Evolutionary conservation across 1,140 invertebrate species (phyloP).

Genomic region (Drosophila gunungcola): DNA sequence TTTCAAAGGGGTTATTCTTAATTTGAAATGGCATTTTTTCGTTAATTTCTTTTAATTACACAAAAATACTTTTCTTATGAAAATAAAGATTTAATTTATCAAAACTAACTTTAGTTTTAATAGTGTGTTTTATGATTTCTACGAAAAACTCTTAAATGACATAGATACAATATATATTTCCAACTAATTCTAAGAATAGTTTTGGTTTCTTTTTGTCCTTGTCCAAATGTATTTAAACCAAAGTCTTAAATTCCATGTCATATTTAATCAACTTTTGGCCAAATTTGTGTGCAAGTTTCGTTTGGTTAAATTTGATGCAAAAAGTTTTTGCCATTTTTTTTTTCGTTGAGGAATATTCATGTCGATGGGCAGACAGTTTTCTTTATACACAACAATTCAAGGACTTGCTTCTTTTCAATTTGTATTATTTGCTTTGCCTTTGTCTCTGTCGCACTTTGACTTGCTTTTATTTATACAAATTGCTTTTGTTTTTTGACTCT

Average conservation of each 20-base stretch:
- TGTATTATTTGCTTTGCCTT: constrained; percentile 44
- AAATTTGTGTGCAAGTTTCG: constrained; percentile 8
- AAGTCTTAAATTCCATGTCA: constrained; percentile 32
- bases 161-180: not conserved
- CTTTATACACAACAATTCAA: constrained; percentile 37
- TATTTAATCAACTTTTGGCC: constrained; percentile 15
- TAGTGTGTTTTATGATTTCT: not conserved
- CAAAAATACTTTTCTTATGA: constrained; percentile 4
- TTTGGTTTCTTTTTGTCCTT: not conserved
- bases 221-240: constrained; percentile 14
- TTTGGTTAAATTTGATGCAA: constrained; percentile 13
- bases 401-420: constrained; percentile 39
- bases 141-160: not conserved
- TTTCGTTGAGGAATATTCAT: constrained; percentile 48
- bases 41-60: not conserved
- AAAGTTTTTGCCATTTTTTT: constrained; percentile 12
- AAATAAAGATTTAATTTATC: not conserved
- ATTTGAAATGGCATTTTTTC: not conserved
- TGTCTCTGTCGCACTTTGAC: constrained; percentile 40
- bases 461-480: constrained; percentile 69
- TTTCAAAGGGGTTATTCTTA: not conserved
- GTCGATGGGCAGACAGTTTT: constrained; percentile 46
- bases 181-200: constrained; percentile 17
- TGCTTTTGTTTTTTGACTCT: constrained; percentile 41
- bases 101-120: not conserved